Evolutionary conservation across 2,113 vertebrate genomes (phyloP).

Genomic region (Maccullochella peelii): DNA sequence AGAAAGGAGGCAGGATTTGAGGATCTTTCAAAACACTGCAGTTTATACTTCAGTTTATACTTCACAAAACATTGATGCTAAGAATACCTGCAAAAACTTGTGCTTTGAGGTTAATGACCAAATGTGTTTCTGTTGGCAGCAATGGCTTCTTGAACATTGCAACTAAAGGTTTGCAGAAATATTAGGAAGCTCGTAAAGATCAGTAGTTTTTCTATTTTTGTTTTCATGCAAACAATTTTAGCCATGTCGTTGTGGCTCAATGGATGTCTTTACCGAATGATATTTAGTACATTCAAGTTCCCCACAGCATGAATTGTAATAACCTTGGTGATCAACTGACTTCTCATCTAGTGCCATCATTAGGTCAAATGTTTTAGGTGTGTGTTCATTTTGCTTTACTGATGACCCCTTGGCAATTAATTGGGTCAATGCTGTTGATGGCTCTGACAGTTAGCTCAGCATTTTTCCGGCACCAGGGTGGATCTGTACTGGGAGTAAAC

Average conservation of each 20-base stretch:
- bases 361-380: too few relatives aligned
- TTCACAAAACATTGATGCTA: background rate
- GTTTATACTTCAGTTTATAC: background rate
- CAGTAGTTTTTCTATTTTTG: slow-evolving; percentile 2
- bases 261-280: background rate
- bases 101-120: slow-evolving; percentile 1
- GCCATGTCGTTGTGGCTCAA: background rate
- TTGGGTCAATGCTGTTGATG: slow-evolving; percentile 20
- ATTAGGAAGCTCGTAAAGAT: background rate
- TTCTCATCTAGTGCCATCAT: background rate
- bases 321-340: background rate
- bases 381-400: background rate
- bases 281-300: background rate
- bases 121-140: slow-evolving; percentile 22
- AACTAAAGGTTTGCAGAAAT: background rate
- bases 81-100: slow-evolving; percentile 6
- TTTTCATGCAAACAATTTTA: background rate
- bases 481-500: slow-evolving; percentile 25
- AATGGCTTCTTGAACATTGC: background rate
- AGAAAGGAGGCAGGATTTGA: slow-evolving; percentile 1
- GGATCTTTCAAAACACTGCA: background rate
- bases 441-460: slow-evolving; percentile 40
- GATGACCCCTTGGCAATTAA: background rate
- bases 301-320: background rate
- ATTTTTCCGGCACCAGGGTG: slow-evolving; percentile 28